Conservation (phyloP, 2,888 invertebrate species). For the Scaptomyza flava region DNA sequence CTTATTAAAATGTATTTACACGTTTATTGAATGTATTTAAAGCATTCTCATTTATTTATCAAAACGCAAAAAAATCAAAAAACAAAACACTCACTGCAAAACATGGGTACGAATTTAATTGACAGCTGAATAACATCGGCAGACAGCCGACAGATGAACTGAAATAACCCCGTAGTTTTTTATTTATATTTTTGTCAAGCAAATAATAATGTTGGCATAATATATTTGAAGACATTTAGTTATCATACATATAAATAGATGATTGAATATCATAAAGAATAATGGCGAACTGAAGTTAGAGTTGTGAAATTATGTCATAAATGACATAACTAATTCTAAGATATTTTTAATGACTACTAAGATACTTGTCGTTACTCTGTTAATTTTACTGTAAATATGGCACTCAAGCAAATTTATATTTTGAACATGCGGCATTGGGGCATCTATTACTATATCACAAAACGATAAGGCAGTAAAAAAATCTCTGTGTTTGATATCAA, state of each 20-base stretch:
- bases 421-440: too few species aligned
- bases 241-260: constrained; percentile 5
- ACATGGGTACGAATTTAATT: constrained; percentile 50
- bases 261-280: not conserved
- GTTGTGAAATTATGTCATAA: not conserved
- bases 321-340: not conserved
- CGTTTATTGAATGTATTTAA: constrained; percentile 66
- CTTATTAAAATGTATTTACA: constrained; percentile 74
- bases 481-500: too few species aligned
- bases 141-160: constrained; percentile 43
- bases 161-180: constrained; percentile 50
- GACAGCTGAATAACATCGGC: constrained; percentile 62
- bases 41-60: constrained; percentile 41
- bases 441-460: too few species aligned
- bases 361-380: not conserved
- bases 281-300: not conserved
- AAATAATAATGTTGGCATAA: constrained; percentile 33
- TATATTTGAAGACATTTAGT: constrained; percentile 3
- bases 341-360: not conserved
- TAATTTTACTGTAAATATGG: not conserved
- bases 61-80: constrained; percentile 24
- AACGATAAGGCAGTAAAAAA: too few species aligned
- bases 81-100: constrained; percentile 30
- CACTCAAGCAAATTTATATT: too few species aligned
- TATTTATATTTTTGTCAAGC: constrained; percentile 11